These are phyloP conservation scores for Rhodophaea formosa DNA, from an alignment of 2,888 invertebrate species.

Conservation along the genomic window DNA sequence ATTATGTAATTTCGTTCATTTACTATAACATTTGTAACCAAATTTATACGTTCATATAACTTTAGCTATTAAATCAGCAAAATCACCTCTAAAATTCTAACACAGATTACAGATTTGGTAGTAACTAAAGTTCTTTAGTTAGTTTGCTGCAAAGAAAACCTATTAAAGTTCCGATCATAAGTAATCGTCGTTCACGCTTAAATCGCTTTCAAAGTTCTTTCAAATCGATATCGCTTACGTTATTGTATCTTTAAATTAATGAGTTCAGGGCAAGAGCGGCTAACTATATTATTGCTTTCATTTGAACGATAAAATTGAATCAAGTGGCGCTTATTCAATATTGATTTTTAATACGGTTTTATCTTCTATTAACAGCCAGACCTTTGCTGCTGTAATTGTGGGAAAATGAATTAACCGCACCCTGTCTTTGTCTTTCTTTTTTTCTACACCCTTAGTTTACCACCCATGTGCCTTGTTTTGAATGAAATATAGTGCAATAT, in stretches of 20 bases:
- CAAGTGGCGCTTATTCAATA: not conserved
- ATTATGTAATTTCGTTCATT: too few species aligned
- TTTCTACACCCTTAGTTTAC: too few species aligned
- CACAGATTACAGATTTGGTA: not conserved
- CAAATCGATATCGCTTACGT: constrained; percentile 1
- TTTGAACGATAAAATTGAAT: not conserved
- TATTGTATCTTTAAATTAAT: not conserved
- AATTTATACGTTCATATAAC: too few species aligned
- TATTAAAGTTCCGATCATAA: not conserved
- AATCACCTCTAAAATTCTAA: not conserved
- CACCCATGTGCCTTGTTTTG: too few species aligned
- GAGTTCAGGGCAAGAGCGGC: not conserved
- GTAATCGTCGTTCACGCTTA: not conserved
- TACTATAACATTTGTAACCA: too few species aligned
- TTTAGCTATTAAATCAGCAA: too few species aligned
- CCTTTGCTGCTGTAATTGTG: too few species aligned
- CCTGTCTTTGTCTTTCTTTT: too few species aligned
- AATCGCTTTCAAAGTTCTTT: constrained; percentile 1
- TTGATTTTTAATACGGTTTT: not conserved
- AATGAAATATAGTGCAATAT: too few species aligned
- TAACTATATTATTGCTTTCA: not conserved
- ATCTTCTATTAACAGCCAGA: too few species aligned
- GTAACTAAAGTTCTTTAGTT: not conserved
- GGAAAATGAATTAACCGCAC: too few species aligned
- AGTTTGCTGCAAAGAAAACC: not conserved